These are phyloP conservation scores for Cydia amplana DNA, from an alignment of 1,140 invertebrate genomes.

Conservation along the genomic window DNA sequence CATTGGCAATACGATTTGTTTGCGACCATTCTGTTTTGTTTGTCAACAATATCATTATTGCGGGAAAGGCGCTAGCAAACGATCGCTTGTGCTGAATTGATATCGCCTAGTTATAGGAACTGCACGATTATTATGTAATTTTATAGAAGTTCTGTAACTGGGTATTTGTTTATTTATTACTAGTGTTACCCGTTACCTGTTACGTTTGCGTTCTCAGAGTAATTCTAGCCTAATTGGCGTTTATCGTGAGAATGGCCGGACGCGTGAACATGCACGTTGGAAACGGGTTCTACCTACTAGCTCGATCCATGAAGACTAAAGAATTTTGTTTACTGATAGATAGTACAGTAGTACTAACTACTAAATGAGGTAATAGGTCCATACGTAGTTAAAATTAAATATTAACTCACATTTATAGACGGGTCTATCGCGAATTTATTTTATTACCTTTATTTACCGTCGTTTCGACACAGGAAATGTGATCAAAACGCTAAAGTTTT, in stretches of 20 bases:
- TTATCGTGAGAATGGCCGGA: constrained; percentile 25
- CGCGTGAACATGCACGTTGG: neutral
- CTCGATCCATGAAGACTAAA: neutral
- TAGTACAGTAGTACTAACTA: no score
- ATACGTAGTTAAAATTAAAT: no score
- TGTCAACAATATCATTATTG: constrained; percentile 31
- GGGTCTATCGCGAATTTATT: no score
- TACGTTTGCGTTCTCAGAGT: neutral
- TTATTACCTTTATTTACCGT: no score
- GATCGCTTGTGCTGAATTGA: neutral
- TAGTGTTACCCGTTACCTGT: neutral
- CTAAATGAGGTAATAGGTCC: no score
- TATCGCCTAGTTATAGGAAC: neutral
- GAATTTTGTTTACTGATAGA: no score
- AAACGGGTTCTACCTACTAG: constrained; percentile 1
- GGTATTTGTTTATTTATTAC: neutral
- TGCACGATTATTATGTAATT: constrained; percentile 3
- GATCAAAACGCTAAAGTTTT: no score
- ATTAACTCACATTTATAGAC: no score
- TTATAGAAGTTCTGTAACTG: neutral
- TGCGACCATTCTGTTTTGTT: constrained; percentile 10
- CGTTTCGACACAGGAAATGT: no score
- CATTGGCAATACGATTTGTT: constrained; percentile 32
- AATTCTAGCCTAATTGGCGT: constrained; percentile 16
- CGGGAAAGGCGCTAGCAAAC: constrained; percentile 3